Base-by-base conservation (phyloP, 1,140 invertebrate genomes). In the Littorina saxatilis region DNA sequence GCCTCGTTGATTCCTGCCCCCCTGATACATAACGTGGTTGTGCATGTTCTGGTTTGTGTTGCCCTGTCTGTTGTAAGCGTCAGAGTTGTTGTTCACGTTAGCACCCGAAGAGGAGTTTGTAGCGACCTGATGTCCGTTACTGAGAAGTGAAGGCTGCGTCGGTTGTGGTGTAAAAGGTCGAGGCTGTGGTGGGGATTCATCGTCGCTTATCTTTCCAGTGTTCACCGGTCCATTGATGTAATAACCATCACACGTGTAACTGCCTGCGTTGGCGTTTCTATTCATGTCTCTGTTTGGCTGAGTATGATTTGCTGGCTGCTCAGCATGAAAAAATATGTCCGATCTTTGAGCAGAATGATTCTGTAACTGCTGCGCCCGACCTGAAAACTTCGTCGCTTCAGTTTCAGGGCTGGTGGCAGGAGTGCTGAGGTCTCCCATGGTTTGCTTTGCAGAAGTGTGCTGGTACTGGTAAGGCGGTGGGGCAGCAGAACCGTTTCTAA, bases 81-180 rank as follows among this genome's bases (percentile, higher is more conserved):
- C 47, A 13, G 76, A 78, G 47, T 63, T 78, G 40, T 73, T 73
- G 76, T 78, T 78, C 43, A 23, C 66, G 39, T 78, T 78, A 35
- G 66, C 29, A 17, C 32, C 1, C 17, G 32, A 29, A 68, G 4
- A 4, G 7, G 15, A 68, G 17, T 68, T 29, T 35, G 5, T 0
- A 68, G 2, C 17, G 4, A 20, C 66, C 9, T 20, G 20, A 0
- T 29, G 3, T 68, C 29, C 1, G 15, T 17, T 68, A 17, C 20
- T 29, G 17, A 29, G 66, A 27, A 32, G 29, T 20, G 70, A 39
- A 27, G 70, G 43, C 17, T 73, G 70, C 70, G 39, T 40, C 15
- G 55, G 55, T 29, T 55, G n/a, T 40, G 55, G 76, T 9, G 52
- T 13, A 43, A 23, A 58, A 2, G 27, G 13, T 23, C 39, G 76